Base-by-base conservation (phyloP, 2,113 vertebrate species). In the Gallinago undulata region DNA sequence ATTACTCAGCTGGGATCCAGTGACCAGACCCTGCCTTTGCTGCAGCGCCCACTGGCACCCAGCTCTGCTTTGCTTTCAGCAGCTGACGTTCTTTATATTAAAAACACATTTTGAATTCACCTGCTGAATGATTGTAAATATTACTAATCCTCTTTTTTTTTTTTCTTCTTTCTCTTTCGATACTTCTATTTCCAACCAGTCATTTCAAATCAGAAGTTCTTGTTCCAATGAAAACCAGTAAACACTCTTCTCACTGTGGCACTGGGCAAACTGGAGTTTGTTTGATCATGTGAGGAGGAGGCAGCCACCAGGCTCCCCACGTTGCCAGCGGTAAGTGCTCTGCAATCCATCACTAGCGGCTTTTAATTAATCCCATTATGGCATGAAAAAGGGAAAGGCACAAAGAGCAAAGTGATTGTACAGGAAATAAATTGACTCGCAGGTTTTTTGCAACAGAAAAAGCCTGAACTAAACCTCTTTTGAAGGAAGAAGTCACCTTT, bases 251-350 rank as follows among this genome's bases (percentile, higher is more conserved):
- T 12, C 97, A 98, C 89, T 98, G 97, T 79, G 97, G 98, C 70
- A 62, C 96, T 1, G 96, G 98, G 50, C 99, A 99, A 95, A 99
- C 99, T 17, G 98, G 99, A 72, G 99, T 99, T 39, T 99, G 99
- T 95, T 98, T 98, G 89, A 53, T 99, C 62, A 99, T 99, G 99
- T 99, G 98, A 99, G 92, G 86, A 82, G 51, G 30, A 59, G 66
- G 87, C 56, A 73, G 23, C 19, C 14, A 43, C 31, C 10, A 2
- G 37, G 86, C 83, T 96, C 82, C 73, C 47, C 59, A 59, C 10
- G 19, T 30, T 19, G 47, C 84, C 97, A 95, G 90, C 63, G 97
- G 98, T 98, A 96, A 97, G 97, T 96, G 59, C 24, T 60, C 50
- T 1, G 6, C 59, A n/a, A 59, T 41, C 55, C 14, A 4, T n/a